A percentile compares a stretch with the other conserved stretches of the same genome.
Evolutionary conservation across 1,140 invertebrate genomes (phyloP).

Genomic region (Heliconius nattereri): DNA sequence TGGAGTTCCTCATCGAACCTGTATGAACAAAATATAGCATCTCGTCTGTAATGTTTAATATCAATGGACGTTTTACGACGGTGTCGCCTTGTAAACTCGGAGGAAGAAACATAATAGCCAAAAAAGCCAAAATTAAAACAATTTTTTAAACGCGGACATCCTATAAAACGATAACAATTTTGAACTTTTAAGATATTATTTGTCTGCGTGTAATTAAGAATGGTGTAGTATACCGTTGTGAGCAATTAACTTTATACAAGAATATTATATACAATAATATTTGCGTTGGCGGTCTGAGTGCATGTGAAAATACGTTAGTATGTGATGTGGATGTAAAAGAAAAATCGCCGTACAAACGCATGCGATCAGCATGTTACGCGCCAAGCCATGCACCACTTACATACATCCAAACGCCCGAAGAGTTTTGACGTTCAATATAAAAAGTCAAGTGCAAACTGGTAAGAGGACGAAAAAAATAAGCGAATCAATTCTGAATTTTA

Average conservation of each 20-base stretch:
- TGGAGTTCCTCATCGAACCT: conserved; percentile 81
- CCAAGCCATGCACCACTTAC: conserved; percentile 80
- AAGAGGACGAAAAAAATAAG: conserved; percentile 66
- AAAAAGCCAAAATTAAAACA: conserved; percentile 40
- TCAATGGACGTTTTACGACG: conserved; percentile 17
- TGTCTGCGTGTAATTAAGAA: conserved; percentile 10
- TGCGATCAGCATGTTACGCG: conserved; percentile 66
- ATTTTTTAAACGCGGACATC: neutral
- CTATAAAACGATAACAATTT: conserved; percentile 2
- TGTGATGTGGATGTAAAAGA: conserved; percentile 44
- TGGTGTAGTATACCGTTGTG: conserved; percentile 24
- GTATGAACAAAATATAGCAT: conserved; percentile 76
- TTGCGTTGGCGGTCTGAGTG: conserved; percentile 27
- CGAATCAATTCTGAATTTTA: conserved; percentile 68
- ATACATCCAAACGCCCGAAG: conserved; percentile 55
- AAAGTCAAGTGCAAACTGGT: conserved; percentile 56
- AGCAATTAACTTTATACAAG: neutral
- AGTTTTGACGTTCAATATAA: conserved; percentile 46
- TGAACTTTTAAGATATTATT: conserved; percentile 15
- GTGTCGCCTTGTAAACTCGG: conserved; percentile 47
- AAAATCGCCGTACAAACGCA: conserved; percentile 63
- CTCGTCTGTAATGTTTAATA: conserved; percentile 53
- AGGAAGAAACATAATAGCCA: conserved; percentile 39
- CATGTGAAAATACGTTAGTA: conserved; percentile 38
- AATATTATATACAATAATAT: conserved; percentile 32